Evolutionary conservation across 1,140 invertebrate genomes (phyloP).

Genomic region (Hyles euphorbiae): DNA sequence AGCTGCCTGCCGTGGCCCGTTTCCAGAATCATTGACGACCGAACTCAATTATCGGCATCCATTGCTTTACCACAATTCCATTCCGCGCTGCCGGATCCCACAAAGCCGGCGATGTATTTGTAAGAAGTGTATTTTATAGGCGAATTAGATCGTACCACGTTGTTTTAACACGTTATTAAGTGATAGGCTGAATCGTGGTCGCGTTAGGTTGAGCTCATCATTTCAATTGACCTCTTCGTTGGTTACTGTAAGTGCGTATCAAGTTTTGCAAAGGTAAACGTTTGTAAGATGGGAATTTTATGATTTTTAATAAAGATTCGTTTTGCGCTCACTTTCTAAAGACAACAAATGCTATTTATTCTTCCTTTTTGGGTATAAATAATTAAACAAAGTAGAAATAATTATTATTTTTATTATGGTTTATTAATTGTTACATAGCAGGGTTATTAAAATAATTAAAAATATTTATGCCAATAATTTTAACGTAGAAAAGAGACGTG

Average conservation of each 20-base stretch:
- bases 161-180: conserved; percentile 21
- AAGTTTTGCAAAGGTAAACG: too few relatives aligned
- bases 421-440: too few relatives aligned
- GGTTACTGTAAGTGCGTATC: too few relatives aligned
- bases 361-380: too few relatives aligned
- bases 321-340: too few relatives aligned
- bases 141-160: neutral
- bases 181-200: conserved; percentile 26
- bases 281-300: too few relatives aligned
- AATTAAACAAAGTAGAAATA: too few relatives aligned
- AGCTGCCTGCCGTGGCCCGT: conserved; percentile 32
- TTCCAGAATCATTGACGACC: conserved; percentile 16
- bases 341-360: too few relatives aligned
- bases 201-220: conserved; percentile 14
- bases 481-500: neutral
- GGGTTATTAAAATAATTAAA: neutral
- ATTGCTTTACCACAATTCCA: conserved; percentile 19
- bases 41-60: conserved; percentile 4
- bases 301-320: too few relatives aligned
- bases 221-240: conserved; percentile 4
- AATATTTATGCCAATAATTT: neutral
- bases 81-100: too few relatives aligned
- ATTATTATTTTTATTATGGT: too few relatives aligned
- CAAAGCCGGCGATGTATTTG: neutral
- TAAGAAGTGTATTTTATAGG: neutral